phyloP scores from a whole-genome alignment of 1,140 invertebrate genomes.

The Caenorhabditis brenneri region DNA sequence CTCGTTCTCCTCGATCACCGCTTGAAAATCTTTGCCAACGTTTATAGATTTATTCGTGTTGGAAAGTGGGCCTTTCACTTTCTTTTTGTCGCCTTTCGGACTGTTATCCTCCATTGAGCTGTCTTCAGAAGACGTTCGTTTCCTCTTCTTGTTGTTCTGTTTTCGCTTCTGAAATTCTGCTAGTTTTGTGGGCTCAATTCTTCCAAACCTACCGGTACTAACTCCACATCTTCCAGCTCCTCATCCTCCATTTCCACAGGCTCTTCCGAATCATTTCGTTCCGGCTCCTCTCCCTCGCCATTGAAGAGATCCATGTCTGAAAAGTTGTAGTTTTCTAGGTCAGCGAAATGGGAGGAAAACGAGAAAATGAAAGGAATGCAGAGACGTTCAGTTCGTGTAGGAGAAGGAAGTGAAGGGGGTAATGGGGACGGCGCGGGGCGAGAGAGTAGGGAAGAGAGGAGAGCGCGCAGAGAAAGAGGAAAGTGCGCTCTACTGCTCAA shows the following conservation, averaged over 20 bases:
- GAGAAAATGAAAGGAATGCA: no score
- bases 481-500: no score
- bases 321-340: no score
- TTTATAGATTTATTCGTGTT: conserved; percentile 18
- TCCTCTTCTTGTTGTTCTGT: background rate
- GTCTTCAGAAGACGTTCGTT: background rate
- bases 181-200: background rate
- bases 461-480: no score
- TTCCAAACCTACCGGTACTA: background rate
- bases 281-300: no score
- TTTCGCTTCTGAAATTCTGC: background rate
- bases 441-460: no score
- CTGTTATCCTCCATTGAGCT: background rate
- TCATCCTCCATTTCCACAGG: background rate
- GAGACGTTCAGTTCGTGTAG: no score
- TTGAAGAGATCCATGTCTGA: no score
- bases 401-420: no score
- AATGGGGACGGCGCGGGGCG: no score
- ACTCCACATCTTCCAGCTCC: background rate
- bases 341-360: no score
- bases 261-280: background rate
- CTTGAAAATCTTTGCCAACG: background rate
- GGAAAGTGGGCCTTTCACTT: background rate
- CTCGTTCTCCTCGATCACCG: background rate
- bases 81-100: background rate